Base-by-base conservation (phyloP, 2,113 vertebrate species). In the Toxotes chatareus region DNA sequence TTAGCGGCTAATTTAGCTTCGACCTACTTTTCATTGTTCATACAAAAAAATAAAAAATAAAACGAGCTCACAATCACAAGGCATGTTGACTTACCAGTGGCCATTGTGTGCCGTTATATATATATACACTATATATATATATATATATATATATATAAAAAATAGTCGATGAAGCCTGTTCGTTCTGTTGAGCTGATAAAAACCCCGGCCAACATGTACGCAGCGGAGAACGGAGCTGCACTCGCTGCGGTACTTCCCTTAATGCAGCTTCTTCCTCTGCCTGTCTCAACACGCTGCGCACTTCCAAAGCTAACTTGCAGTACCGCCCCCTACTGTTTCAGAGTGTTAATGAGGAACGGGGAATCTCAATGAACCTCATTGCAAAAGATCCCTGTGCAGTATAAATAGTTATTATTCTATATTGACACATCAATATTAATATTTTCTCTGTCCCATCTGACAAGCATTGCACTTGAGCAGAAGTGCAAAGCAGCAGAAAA, bases 41-140 rank as follows among this genome's bases (percentile, higher is more conserved):
- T 0, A 34, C 3, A 21, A 34, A 61, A 44, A 14, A 1, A 21
- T n/a, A 38, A 21, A 17, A 38, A n/a, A 66, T n/a, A 23, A 19
- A 14, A 6, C 0, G 1, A 2, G 4, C 0, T 13, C 1, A 40
- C 0, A 42, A 1, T 4, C 0, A 10, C 19, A 32, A 23, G 0
- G 10, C 1, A 38, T 0, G 1, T 0, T 12, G 19, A 87, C 89
- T 93, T 84, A 96, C 95, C 95, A 56, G 95, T 95, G 80, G 95
- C 92, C 95, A 96, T 96, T 70, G 1, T 89, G 76, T n/a, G 7
- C 34, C 23, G 40, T 74, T 81, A 21, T 31, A 13, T 42, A 13
- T 21, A 27, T 4, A 10, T 47, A 51, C 3, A 44, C 8, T 2
- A 1, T 36, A 47, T 79, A 19, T 23, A 12, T 32, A 19, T 27